Percentiles rank a stretch among this genome's conserved stretches.
phyloP scores from a whole-genome alignment of 2,113 vertebrate genomes.

The Myotis lucifugus region DNA sequence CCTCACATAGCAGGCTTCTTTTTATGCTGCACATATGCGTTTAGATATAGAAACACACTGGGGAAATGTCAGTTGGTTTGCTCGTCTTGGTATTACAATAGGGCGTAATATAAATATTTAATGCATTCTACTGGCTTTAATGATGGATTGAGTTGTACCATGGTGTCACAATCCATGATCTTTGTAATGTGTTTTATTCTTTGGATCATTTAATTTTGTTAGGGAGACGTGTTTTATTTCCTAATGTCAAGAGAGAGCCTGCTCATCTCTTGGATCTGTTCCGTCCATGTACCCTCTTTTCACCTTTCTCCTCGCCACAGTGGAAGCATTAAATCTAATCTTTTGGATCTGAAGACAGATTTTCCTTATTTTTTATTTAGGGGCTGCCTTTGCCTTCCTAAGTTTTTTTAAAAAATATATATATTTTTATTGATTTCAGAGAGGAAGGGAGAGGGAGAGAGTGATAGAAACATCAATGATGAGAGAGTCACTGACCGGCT shows the following conservation, averaged over 20 bases:
- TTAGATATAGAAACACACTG: neutral
- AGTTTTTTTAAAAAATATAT: constrained; percentile 73
- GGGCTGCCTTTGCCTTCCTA: constrained; percentile 72
- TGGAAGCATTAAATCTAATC: constrained; percentile 74
- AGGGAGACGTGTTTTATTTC: constrained; percentile 77
- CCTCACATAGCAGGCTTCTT: neutral
- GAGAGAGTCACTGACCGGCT: too few relatives aligned
- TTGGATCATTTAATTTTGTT: constrained; percentile 82
- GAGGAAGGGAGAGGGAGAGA: too few relatives aligned
- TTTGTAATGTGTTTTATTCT: constrained; percentile 78
- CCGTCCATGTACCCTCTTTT: neutral
- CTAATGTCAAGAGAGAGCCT: constrained; percentile 75
- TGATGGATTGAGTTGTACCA: constrained; percentile 61
- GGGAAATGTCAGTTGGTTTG: neutral
- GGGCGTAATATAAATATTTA: constrained; percentile 40
- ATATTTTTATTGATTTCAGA: too few relatives aligned
- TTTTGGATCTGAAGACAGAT: constrained; percentile 74
- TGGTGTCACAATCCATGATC: constrained; percentile 74
- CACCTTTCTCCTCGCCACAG: constrained; percentile 35
- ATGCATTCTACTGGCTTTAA: constrained; percentile 49
- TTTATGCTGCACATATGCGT: neutral
- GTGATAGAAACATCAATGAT: too few relatives aligned
- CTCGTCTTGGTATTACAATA: neutral
- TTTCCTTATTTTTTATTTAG: constrained; percentile 80
- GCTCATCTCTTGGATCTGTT: constrained; percentile 72